Percentiles rank a stretch among this genome's conserved stretches.
These are phyloP conservation scores for Paralichthys olivaceus DNA, from an alignment of 2,113 vertebrate species.

Conservation along the genomic window DNA sequence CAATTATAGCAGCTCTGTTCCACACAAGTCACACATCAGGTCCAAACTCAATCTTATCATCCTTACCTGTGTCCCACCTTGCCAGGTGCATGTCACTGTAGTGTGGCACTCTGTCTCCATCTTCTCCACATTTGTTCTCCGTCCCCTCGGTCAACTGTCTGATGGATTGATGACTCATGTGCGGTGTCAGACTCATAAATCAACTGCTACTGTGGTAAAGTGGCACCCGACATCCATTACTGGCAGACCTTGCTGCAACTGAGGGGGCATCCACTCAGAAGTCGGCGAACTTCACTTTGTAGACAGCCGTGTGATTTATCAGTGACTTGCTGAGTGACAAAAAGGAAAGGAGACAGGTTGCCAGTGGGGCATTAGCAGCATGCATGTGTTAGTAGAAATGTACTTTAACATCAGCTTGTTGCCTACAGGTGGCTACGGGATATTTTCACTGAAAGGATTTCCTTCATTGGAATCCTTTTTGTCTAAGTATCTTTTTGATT, in stretches of 20 bases:
- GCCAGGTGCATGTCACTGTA: constrained; percentile 11
- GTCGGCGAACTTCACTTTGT: constrained; percentile 71
- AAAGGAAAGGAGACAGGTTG: background rate
- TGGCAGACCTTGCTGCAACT: constrained; percentile 79
- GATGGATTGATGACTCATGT: constrained; percentile 86
- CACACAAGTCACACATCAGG: background rate
- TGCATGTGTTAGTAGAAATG: constrained; percentile 3
- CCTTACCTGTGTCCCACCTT: background rate
- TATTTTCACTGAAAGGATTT: background rate
- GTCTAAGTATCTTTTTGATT: background rate
- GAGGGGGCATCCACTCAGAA: constrained; percentile 73
- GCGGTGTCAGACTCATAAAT: constrained; percentile 85
- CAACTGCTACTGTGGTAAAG: constrained; percentile 84
- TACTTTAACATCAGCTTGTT: background rate
- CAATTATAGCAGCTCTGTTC: background rate
- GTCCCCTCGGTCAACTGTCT: constrained; percentile 77
- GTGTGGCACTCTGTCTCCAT: constrained; percentile 14
- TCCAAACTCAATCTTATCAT: constrained; percentile 5
- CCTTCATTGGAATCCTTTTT: background rate
- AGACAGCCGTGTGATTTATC: constrained; percentile 84
- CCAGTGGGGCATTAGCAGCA: background rate
- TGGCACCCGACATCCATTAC: constrained; percentile 81
- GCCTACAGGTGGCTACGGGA: background rate
- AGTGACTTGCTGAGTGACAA: constrained; percentile 9
- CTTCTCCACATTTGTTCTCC: constrained; percentile 42